Evolutionary conservation across 2,113 vertebrate species (phyloP).

Genomic region (Sclerurus mexicanus): DNA sequence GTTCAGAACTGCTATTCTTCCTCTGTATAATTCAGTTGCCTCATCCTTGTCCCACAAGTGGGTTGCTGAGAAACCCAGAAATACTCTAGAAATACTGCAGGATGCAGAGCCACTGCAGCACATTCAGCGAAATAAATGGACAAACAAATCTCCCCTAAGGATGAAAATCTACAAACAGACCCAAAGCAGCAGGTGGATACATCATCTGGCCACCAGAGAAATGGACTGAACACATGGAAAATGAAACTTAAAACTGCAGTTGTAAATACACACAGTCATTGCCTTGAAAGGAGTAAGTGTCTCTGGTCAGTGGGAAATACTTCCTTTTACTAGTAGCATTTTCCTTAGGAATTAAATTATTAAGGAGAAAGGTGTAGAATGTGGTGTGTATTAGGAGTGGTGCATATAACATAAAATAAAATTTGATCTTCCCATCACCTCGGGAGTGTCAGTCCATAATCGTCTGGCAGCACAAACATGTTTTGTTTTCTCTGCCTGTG

Average conservation of each 20-base stretch:
- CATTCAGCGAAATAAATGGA: not conserved
- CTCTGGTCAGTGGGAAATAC: not conserved
- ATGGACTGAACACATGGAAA: not conserved
- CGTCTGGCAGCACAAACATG: fast-evolving
- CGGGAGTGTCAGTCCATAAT: not conserved
- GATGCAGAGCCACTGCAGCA: not conserved
- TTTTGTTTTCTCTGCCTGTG: not conserved
- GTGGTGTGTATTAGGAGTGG: not conserved
- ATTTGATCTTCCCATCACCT: not conserved
- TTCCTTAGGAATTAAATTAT: not conserved
- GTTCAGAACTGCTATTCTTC: not conserved
- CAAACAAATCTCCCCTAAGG: not conserved
- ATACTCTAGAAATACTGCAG: not conserved
- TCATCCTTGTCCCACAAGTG: not conserved
- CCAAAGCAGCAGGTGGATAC: not conserved
- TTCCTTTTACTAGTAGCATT: not conserved
- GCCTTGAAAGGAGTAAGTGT: not conserved
- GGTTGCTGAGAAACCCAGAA: not conserved
- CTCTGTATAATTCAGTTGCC: not conserved
- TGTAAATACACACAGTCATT: not conserved
- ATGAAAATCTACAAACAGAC: not conserved
- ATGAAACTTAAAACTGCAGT: not conserved
- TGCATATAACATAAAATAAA: not conserved
- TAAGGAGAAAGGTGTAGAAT: not conserved
- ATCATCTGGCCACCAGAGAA: not conserved